phyloP scores from a whole-genome alignment of 2,797 vertebrate species.

The Microctenopoma steveboyesi region DNA sequence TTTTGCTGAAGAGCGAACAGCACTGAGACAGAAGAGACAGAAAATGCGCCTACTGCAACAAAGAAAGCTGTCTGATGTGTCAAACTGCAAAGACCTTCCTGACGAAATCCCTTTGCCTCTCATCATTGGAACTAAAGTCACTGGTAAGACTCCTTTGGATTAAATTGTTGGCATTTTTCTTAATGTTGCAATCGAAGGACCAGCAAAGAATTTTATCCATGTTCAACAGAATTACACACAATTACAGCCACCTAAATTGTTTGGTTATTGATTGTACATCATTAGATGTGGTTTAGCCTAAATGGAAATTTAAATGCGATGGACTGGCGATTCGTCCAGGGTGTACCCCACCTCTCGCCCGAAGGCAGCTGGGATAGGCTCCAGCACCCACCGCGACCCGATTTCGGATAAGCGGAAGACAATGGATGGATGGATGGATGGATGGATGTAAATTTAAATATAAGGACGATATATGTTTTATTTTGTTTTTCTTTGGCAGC shows the following conservation, averaged over 20 bases:
- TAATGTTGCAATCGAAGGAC: not conserved
- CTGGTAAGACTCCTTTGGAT: constrained; percentile 59
- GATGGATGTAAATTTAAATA: not conserved
- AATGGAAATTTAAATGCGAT: not conserved
- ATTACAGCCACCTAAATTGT: not conserved
- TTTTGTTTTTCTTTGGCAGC: constrained; percentile 76
- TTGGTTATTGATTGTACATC: not conserved
- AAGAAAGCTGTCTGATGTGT: constrained; percentile 94
- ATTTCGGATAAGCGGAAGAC: no score
- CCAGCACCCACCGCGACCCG: no score
- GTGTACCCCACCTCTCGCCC: no score
- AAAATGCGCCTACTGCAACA: constrained; percentile 97
- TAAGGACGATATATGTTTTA: not conserved
- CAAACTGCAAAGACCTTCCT: constrained; percentile 97
- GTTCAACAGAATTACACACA: not conserved
- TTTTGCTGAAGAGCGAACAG: constrained; percentile 95
- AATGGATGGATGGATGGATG: no score
- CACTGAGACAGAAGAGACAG: constrained; percentile 94
- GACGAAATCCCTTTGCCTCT: constrained; percentile 97
- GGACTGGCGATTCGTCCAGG: no score
- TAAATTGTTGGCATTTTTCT: not conserved
- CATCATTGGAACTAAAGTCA: constrained; percentile 99
- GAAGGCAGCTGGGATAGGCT: no score
- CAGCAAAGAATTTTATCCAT: not conserved
- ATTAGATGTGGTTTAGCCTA: not conserved